Conservation (phyloP, 2,797 vertebrate species). For the Syndactyla subalaris region DNA sequence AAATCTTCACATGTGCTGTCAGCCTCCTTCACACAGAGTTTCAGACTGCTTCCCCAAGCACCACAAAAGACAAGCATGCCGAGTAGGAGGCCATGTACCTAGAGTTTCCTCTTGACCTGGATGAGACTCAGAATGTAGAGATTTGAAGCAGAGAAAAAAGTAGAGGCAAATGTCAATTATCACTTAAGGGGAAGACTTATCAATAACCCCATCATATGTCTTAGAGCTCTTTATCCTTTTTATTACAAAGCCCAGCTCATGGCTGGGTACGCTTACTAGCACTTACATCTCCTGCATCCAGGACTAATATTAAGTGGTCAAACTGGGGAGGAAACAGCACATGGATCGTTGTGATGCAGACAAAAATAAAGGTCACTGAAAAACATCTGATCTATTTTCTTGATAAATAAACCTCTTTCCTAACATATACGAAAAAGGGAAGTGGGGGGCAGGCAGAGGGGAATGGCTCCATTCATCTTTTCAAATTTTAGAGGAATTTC, state of each 20-base stretch:
- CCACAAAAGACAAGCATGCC: neutral
- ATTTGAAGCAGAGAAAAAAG: neutral
- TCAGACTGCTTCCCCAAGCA: neutral
- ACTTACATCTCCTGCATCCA: neutral
- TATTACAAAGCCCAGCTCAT: neutral
- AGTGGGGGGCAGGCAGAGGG: fast-evolving
- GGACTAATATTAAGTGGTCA: neutral
- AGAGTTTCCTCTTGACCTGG: neutral
- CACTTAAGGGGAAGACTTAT: neutral
- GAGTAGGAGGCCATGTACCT: neutral
- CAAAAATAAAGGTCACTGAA: neutral
- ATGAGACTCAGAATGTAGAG: neutral
- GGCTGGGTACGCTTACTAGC: neutral
- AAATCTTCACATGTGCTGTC: neutral
- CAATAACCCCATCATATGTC: neutral
- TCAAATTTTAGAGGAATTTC: neutral
- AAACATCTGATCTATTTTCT: neutral
- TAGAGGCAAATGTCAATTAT: neutral
- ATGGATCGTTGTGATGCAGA: fast-evolving
- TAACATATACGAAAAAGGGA: neutral
- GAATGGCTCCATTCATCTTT: neutral
- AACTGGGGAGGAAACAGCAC: neutral
- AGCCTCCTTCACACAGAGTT: neutral
- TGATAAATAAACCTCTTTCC: neutral
- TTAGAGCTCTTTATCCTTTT: neutral